Evolutionary conservation across 2,797 vertebrate species (phyloP).

Genomic region (Numenius phaeopus): DNA sequence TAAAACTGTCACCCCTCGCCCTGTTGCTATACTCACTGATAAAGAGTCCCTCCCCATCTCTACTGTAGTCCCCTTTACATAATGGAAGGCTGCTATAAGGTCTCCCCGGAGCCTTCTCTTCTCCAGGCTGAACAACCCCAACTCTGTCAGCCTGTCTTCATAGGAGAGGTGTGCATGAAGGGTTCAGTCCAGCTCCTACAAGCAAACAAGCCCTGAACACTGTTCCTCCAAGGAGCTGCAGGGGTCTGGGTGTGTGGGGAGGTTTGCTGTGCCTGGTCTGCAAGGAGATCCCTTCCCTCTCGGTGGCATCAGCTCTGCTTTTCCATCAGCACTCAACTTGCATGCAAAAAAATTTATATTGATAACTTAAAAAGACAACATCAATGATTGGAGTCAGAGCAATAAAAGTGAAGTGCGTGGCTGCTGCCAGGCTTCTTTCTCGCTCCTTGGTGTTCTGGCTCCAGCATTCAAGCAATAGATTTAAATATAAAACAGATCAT

Average conservation of each 20-base stretch:
- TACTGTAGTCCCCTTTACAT: neutral
- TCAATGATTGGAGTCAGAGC: slow-evolving; percentile 29
- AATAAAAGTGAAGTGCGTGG: slow-evolving; percentile 62
- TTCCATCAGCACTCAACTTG: neutral
- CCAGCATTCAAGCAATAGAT: slow-evolving; percentile 63
- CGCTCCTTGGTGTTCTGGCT: slow-evolving; percentile 65
- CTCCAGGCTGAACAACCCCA: neutral
- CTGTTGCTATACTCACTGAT: neutral
- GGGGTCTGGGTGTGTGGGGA: neutral
- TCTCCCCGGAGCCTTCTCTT: neutral
- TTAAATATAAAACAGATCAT: slow-evolving; percentile 78
- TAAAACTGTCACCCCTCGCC: neutral
- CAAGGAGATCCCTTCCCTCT: neutral
- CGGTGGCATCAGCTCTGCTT: neutral
- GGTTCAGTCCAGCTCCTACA: neutral
- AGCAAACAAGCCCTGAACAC: neutral
- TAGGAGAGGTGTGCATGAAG: neutral
- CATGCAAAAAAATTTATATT: neutral
- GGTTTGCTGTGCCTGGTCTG: neutral
- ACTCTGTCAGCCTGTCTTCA: neutral
- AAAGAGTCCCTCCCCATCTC: neutral
- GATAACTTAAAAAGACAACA: slow-evolving; percentile 46
- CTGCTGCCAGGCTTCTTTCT: slow-evolving; percentile 65
- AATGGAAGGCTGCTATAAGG: neutral
- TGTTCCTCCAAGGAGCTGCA: neutral